Percentiles rank a stretch among this genome's conserved stretches.
These are phyloP conservation scores for Drosophila planitibia DNA, from an alignment of 2,888 invertebrate species.

Conservation along the genomic window DNA sequence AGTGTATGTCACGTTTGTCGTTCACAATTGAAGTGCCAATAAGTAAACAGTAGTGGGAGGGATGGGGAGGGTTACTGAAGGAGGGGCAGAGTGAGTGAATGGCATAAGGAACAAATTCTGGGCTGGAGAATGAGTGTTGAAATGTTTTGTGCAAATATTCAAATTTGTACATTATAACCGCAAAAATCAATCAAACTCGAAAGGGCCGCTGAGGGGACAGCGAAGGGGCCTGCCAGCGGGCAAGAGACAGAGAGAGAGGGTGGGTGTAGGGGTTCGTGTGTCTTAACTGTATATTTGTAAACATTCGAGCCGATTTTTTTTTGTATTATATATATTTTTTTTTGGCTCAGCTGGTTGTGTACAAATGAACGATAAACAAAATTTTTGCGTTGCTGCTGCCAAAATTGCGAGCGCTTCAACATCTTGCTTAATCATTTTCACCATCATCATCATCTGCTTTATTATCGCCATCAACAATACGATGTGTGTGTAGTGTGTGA, in stretches of 20 bases:
- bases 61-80: background rate
- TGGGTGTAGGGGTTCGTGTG: background rate
- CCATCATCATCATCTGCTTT: constrained; percentile 19
- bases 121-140: constrained; percentile 11
- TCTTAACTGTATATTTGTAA: constrained; percentile 55
- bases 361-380: constrained; percentile 60
- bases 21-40: constrained; percentile 1
- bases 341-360: constrained; percentile 7
- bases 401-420: constrained; percentile 43
- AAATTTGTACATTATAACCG: constrained; percentile 51
- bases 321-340: background rate
- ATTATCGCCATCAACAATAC: constrained; percentile 4
- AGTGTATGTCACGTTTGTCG: constrained; percentile 28
- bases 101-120: constrained; percentile 43
- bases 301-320: constrained; percentile 44
- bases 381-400: constrained; percentile 38
- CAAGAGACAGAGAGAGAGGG: background rate
- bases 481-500: background rate
- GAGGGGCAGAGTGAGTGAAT: background rate
- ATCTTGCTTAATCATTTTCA: constrained; percentile 55
- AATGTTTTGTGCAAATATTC: constrained; percentile 55
- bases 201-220: constrained; percentile 8
- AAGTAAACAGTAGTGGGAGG: background rate
- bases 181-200: constrained; percentile 62
- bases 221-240: background rate